Evolutionary conservation across 2,888 invertebrate species (phyloP), one percentile per base, ranked within the genome.

Genomic region (Nycteola revayana): DNA sequence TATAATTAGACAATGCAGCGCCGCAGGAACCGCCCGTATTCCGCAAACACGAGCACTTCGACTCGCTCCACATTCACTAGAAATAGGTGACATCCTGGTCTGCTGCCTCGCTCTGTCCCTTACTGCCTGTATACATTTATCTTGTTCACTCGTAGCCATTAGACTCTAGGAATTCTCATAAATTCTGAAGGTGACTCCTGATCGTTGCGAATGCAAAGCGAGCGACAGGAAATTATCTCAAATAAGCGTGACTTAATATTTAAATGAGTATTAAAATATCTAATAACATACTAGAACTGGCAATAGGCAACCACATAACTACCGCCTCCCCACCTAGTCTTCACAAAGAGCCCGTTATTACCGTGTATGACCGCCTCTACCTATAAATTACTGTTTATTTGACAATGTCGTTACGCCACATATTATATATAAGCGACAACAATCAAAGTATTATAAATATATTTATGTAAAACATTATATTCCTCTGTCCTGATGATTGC

Each of bases 1-100:
- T 47, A 47, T 52, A 28, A 47, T 36, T 42, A 50, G 42, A 31
- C 23, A 17, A n/a, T 32, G 40, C 39, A 47, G 20, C 17, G 28
- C 11, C 27, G 42, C 37, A 42, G 39, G 25, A 35, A 39, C 42
- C 24, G 21, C 26, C n/a, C 10, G 24, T 10, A 32, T 28, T 28
- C 20, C 20, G 22, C 40, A 34, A 30, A 31, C 30, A 27, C 41
- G 32, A 27, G 32, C 42, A 29, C 31, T 31, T 24, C 28, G 29
- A 27, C 28, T 28, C 28, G 40, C 28, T 34, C 33, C 30, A 41
- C 34, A 38, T 52, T 30, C 23, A 36, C 40, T 41, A 24, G 10
- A 25, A 42, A 25, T 26, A 30, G 33, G 38, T n/a, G 17, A 20
- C 25, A 32, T 10, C 10, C 10, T 36, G 7, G 6, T 10, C 18